These are phyloP conservation scores for Pterocles orientalis DNA, from an alignment of 2,113 vertebrate genomes.

Conservation along the genomic window DNA sequence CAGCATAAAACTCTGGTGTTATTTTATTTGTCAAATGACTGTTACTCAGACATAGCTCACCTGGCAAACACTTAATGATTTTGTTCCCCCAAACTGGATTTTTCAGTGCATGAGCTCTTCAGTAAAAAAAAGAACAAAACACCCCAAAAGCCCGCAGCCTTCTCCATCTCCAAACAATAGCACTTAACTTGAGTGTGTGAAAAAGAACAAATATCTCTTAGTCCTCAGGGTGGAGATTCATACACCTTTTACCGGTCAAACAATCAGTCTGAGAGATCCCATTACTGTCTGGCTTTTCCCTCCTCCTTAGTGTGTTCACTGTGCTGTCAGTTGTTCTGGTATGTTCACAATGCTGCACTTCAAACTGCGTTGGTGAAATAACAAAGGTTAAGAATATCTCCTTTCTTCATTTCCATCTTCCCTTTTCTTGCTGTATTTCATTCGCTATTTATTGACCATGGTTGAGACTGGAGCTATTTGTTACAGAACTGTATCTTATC, in stretches of 20 bases:
- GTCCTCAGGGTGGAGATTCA: neutral
- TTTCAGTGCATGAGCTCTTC: neutral
- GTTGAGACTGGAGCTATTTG: neutral
- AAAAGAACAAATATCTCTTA: neutral
- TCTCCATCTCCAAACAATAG: neutral
- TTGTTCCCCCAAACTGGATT: neutral
- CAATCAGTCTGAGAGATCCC: neutral
- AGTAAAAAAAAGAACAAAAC: neutral
- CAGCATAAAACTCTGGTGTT: neutral
- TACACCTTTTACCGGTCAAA: neutral
- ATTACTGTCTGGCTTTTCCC: neutral
- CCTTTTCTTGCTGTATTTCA: neutral
- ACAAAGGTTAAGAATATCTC: neutral
- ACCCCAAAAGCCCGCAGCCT: neutral
- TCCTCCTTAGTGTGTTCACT: neutral
- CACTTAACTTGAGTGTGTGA: neutral
- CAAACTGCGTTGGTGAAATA: neutral
- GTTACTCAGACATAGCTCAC: neutral
- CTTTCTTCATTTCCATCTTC: neutral
- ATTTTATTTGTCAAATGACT: neutral
- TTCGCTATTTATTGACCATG: neutral
- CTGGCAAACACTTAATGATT: neutral
- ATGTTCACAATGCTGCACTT: neutral
- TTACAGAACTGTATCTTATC: neutral
- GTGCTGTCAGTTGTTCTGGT: neutral